Evolutionary conservation across 2,888 invertebrate species (phyloP).

Genomic region (Incurvaria masculella): DNA sequence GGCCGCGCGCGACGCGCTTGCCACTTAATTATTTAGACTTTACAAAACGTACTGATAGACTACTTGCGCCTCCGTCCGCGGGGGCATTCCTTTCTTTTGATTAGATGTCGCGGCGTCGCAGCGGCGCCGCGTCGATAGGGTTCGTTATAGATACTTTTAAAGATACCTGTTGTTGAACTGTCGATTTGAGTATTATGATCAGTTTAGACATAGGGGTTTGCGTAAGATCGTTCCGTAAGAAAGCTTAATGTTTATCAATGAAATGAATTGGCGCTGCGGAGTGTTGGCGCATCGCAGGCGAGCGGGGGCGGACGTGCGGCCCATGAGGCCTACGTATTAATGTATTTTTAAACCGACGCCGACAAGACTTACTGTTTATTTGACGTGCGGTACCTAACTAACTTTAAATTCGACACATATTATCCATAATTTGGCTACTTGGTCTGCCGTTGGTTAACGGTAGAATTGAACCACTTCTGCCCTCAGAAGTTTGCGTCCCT

Average conservation of each 20-base stretch:
- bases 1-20: slow-evolving; percentile 18
- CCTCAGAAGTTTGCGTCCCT: too few relatives aligned
- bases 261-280: background rate
- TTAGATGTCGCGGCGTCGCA: slow-evolving; percentile 16
- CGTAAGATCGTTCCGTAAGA: slow-evolving; percentile 54
- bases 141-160: slow-evolving; percentile 45
- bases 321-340: too few relatives aligned
- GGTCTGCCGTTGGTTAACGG: too few relatives aligned
- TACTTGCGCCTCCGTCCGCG: slow-evolving; percentile 22
- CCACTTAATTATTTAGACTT: slow-evolving; percentile 32
- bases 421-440: too few relatives aligned
- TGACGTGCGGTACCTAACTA: too few relatives aligned
- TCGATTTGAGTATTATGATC: slow-evolving; percentile 24
- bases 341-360: too few relatives aligned
- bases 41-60: slow-evolving; percentile 35
- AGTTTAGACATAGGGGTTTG: slow-evolving; percentile 45
- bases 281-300: background rate
- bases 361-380: too few relatives aligned
- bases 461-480: too few relatives aligned
- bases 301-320: background rate
- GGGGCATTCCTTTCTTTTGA: slow-evolving; percentile 9
- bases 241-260: slow-evolving; percentile 51
- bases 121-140: slow-evolving; percentile 27
- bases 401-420: too few relatives aligned
- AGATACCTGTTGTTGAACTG: slow-evolving; percentile 42